Evolutionary conservation across 2,797 vertebrate genomes (phyloP).

Genomic region (Propithecus perrieri): DNA sequence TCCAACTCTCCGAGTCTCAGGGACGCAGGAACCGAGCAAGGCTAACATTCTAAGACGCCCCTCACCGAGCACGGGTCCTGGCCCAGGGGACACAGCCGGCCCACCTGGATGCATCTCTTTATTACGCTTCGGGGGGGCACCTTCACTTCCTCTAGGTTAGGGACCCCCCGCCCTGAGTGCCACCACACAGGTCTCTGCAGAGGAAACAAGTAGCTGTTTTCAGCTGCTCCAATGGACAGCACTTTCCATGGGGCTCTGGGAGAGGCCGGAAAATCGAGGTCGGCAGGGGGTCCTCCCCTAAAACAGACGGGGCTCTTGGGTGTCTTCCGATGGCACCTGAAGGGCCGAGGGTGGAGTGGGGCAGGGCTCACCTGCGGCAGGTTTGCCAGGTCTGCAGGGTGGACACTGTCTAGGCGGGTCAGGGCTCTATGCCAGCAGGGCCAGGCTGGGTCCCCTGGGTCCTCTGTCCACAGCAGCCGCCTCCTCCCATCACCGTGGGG

Average conservation of each 20-base stretch:
- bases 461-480: background rate
- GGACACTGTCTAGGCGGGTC: accelerated
- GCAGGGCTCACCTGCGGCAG: accelerated
- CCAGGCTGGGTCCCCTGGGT: accelerated
- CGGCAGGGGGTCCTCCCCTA: background rate
- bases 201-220: background rate
- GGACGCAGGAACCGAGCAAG: accelerated
- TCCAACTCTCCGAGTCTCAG: accelerated
- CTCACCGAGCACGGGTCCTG: accelerated
- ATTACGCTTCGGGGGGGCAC: background rate
- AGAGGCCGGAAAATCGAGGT: background rate
- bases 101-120: background rate
- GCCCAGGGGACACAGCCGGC: background rate
- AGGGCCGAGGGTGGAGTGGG: accelerated
- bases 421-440: too few relatives aligned
- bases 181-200: background rate
- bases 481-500: accelerated
- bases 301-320: background rate
- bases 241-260: background rate
- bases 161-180: background rate
- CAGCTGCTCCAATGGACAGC: background rate
- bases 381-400: accelerated
- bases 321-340: background rate
- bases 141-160: background rate
- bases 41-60: background rate